Percentiles rank a stretch among this genome's conserved stretches.
These are phyloP conservation scores for Elysia chlorotica DNA, from an alignment of 1,140 invertebrate genomes.

Conservation along the genomic window DNA sequence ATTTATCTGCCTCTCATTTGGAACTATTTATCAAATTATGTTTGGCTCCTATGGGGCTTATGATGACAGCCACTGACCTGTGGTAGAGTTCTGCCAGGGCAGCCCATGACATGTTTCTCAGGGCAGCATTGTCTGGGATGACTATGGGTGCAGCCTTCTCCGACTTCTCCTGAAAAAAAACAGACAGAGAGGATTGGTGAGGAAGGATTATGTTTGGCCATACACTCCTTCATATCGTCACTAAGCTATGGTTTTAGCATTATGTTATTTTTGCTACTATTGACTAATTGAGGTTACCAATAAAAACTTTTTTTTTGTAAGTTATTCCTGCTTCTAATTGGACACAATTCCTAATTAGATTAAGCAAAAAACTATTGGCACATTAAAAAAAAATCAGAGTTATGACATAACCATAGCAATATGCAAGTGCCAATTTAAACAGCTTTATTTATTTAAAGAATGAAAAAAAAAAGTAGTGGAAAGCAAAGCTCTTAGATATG, in stretches of 20 bases:
- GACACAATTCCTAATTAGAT: too few relatives aligned
- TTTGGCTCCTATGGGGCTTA: not conserved
- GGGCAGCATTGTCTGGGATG: constrained; percentile 50
- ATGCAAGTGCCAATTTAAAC: too few relatives aligned
- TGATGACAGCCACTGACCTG: not conserved
- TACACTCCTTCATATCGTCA: not conserved
- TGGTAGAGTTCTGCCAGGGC: constrained; percentile 10
- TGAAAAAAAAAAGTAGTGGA: too few relatives aligned
- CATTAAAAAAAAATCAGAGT: too few relatives aligned
- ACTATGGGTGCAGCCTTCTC: not conserved
- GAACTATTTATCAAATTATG: not conserved
- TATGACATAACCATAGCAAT: too few relatives aligned
- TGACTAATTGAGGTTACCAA: not conserved
- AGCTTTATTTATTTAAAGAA: too few relatives aligned
- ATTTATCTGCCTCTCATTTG: not conserved
- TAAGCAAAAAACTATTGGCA: too few relatives aligned
- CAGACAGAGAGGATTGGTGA: not conserved
- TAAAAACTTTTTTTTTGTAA: too few relatives aligned
- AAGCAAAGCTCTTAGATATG: too few relatives aligned
- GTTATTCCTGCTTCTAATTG: too few relatives aligned
- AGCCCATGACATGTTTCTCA: not conserved
- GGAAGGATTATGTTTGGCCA: not conserved
- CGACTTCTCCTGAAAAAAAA: not conserved
- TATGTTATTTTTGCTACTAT: not conserved
- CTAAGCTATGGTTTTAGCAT: too few relatives aligned